These are phyloP conservation scores for Watersipora subatra DNA, from an alignment of 1,140 invertebrate species.

Conservation along the genomic window DNA sequence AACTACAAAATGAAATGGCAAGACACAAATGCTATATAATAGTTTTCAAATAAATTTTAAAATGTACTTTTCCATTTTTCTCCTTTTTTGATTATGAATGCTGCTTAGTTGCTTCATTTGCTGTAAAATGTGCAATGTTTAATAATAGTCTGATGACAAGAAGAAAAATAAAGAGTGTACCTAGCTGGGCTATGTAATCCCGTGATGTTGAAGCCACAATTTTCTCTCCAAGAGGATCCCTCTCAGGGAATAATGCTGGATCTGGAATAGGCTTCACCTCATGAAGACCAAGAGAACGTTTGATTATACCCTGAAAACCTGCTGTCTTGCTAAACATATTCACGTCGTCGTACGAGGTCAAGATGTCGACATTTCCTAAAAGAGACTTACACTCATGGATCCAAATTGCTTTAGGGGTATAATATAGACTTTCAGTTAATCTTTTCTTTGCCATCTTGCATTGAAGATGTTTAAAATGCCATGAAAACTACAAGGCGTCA, in stretches of 20 bases:
- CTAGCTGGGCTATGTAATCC: constrained; percentile 6
- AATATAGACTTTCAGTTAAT: too few species aligned
- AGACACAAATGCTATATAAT: too few species aligned
- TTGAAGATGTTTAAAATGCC: too few species aligned
- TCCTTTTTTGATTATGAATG: too few species aligned
- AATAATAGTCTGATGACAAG: too few species aligned
- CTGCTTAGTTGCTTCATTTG: too few species aligned
- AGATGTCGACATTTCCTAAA: constrained; percentile 20
- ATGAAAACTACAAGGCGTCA: too few species aligned
- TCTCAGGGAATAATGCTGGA: constrained; percentile 39
- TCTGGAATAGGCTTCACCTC: constrained; percentile 40
- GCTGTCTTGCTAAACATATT: constrained; percentile 16
- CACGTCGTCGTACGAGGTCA: constrained; percentile 16
- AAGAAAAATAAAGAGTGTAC: constrained; percentile 6
- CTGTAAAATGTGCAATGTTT: too few species aligned
- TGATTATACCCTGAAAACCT: constrained; percentile 22
- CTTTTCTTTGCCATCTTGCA: too few species aligned
- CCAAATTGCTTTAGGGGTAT: background rate
- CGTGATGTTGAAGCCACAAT: constrained; percentile 27
- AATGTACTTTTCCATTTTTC: too few species aligned
- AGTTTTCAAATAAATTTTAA: too few species aligned
- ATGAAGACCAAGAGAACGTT: constrained; percentile 33
- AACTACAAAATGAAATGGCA: too few species aligned
- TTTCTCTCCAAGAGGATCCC: constrained; percentile 47
- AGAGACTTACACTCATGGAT: constrained; percentile 4